These are phyloP conservation scores for Desoria tigrina DNA, from an alignment of 2,888 invertebrate species.

Conservation along the genomic window DNA sequence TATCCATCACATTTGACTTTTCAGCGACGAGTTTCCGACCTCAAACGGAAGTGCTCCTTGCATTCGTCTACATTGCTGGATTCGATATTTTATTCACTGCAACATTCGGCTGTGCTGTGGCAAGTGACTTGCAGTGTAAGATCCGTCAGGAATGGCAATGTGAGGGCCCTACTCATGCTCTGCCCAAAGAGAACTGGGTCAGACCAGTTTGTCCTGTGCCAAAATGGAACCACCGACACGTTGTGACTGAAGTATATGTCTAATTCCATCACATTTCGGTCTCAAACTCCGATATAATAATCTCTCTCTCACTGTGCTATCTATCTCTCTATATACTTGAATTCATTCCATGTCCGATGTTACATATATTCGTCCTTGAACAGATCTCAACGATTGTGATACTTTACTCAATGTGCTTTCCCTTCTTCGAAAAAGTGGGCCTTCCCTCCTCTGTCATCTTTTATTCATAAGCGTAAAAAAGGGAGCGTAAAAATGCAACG, in stretches of 20 bases:
- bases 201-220: not conserved
- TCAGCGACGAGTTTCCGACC: conserved; percentile 24
- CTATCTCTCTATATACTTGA: too few species aligned
- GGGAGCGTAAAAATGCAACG: too few species aligned
- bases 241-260: conserved; percentile 18
- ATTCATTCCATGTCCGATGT: too few species aligned
- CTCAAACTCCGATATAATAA: too few species aligned
- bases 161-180: not conserved
- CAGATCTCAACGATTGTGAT: too few species aligned
- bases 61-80: conserved; percentile 30
- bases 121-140: conserved; percentile 24
- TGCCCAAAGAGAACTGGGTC: conserved; percentile 12
- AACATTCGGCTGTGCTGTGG: conserved; percentile 31
- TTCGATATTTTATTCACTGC: conserved; percentile 36
- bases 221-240: not conserved
- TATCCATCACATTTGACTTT: conserved; percentile 29
- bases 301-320: too few species aligned
- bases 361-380: too few species aligned
- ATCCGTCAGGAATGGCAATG: conserved; percentile 17
- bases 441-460: too few species aligned
- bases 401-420: too few species aligned
- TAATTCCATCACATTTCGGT: not conserved
- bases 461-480: too few species aligned
- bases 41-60: conserved; percentile 29
- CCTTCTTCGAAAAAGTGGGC: too few species aligned